A percentile compares a stretch with the other conserved stretches of the same genome.
phyloP scores from a whole-genome alignment of 2,888 invertebrate genomes.

The Dicycla oo region DNA sequence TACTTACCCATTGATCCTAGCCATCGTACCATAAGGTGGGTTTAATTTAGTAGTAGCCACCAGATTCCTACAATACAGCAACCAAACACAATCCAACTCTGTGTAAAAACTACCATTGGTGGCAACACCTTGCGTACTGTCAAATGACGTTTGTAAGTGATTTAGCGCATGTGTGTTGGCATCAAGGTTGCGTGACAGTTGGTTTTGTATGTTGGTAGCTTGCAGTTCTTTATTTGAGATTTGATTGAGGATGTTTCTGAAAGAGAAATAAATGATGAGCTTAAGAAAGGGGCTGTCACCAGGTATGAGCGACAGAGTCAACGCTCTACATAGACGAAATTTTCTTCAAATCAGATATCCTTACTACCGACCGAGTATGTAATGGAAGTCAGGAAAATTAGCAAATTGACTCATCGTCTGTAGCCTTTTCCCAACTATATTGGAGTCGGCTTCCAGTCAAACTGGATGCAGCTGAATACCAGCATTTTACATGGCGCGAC shows the following conservation, averaged over 20 bases:
- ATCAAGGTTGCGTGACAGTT: conserved; percentile 81
- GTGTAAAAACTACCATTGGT: conserved; percentile 74
- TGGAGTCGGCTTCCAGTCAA: no score
- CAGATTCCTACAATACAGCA: conserved; percentile 90
- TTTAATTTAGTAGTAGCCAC: conserved; percentile 87
- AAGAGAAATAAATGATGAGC: conserved; percentile 42
- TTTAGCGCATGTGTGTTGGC: conserved; percentile 82
- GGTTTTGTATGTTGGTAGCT: conserved; percentile 73
- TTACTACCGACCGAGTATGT: no score
- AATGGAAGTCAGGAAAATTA: no score
- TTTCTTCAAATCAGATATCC: no score
- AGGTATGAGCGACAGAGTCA: no score
- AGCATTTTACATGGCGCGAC: no score
- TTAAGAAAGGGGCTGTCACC: no score
- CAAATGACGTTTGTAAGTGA: conserved; percentile 80
- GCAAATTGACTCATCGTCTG: no score
- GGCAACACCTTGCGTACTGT: conserved; percentile 69
- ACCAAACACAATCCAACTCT: conserved; percentile 91
- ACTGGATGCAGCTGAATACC: no score
- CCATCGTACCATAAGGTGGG: conserved; percentile 90
- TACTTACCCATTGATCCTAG: conserved; percentile 90
- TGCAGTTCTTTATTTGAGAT: conserved; percentile 75
- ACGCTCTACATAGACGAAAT: no score
- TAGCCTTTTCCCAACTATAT: no score
- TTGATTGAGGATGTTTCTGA: conserved; percentile 80